These are phyloP conservation scores for Brevimyrus niger DNA, from an alignment of 2,113 vertebrate genomes.

Conservation along the genomic window DNA sequence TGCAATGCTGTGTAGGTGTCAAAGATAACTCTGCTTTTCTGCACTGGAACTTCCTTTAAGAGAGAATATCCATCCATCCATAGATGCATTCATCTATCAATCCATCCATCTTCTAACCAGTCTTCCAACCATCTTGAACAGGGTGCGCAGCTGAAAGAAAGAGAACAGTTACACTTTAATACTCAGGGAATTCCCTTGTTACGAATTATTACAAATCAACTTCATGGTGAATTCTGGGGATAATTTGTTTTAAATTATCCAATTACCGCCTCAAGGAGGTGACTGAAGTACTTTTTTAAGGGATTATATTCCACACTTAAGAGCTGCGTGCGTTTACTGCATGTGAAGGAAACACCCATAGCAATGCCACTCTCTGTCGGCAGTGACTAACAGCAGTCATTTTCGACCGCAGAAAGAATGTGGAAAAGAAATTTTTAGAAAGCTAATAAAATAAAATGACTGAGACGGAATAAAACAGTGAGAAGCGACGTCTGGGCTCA, in stretches of 20 bases:
- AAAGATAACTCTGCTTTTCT: not conserved
- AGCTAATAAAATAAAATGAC: too few relatives aligned
- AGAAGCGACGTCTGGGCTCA: not conserved
- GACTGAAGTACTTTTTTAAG: not conserved
- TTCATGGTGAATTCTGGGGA: not conserved
- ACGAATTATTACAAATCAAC: not conserved
- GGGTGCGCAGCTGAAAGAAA: not conserved
- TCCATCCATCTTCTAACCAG: not conserved
- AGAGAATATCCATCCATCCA: not conserved
- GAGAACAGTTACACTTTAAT: not conserved
- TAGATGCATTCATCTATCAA: not conserved
- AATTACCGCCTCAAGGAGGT: not conserved
- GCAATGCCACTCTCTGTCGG: not conserved
- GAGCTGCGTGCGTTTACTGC: not conserved
- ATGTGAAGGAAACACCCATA: not conserved
- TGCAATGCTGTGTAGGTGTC: not conserved
- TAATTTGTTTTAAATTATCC: not conserved
- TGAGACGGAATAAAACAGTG: not conserved
- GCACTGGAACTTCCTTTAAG: not conserved
- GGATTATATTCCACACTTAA: not conserved
- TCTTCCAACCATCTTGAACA: not conserved
- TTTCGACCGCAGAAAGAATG: not conserved
- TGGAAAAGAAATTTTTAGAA: not conserved
- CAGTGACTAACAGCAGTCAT: not conserved
- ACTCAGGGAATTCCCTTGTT: not conserved